Conservation (phyloP, 2,888 invertebrate genomes). For the Eucriotettix oculatus region DNA sequence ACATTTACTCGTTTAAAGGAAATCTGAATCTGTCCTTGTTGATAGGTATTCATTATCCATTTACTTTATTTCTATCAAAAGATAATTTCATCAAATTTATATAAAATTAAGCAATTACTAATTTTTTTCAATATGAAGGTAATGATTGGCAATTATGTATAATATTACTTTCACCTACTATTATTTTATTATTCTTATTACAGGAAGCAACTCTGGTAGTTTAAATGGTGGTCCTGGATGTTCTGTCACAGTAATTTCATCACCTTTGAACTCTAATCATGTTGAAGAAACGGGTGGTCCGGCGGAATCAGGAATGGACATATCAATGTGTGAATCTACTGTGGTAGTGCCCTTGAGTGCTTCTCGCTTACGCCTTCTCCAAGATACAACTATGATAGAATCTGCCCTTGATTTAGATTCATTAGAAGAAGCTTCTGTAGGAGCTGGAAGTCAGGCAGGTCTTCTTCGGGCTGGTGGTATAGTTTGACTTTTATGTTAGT, state of each 20-base stretch:
- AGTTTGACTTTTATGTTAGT: background rate
- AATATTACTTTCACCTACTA: too few species aligned
- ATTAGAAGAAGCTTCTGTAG: conserved; percentile 50
- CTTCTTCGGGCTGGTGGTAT: conserved; percentile 27
- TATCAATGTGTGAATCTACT: conserved; percentile 8
- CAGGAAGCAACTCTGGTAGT: background rate
- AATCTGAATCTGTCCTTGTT: too few species aligned
- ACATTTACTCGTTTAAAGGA: too few species aligned
- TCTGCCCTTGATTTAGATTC: conserved; percentile 79
- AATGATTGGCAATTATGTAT: too few species aligned
- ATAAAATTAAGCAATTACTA: too few species aligned
- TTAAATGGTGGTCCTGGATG: background rate
- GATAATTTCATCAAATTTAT: too few species aligned
- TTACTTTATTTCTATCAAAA: too few species aligned
- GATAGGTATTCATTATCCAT: too few species aligned
- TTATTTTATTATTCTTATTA: background rate
- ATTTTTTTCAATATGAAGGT: too few species aligned
- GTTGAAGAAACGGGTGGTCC: background rate
- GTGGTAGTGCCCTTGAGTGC: conserved; percentile 34
- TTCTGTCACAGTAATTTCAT: background rate
- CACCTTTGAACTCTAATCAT: background rate
- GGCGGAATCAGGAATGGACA: background rate
- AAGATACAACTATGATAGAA: conserved; percentile 82
- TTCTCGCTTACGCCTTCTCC: conserved; percentile 57
- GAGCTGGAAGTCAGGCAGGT: conserved; percentile 48